Evolutionary conservation across 2,113 vertebrate species (phyloP), one percentile per base, ranked within the genome.

Genomic region (Triplophysa rosa): DNA sequence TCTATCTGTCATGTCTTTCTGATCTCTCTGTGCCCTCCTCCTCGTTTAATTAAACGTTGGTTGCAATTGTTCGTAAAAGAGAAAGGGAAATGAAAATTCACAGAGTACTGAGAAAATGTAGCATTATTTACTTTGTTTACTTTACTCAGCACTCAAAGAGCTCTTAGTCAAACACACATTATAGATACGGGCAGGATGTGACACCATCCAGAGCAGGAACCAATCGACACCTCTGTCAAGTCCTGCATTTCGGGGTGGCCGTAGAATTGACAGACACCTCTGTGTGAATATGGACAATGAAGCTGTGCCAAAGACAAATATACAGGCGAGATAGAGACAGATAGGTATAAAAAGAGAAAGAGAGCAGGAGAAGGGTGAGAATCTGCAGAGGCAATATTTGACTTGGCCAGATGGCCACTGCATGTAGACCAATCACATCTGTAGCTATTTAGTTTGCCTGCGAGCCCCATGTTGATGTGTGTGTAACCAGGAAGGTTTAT

Each of bases 371-470:
- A 77, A 91, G 89, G 90, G 90, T 86, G 89, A 88, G 72, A 88
- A 89, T 89, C 87, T 87, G 86, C 88, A 91, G 90, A 90, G 89
- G 88, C 91, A 92, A 92, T 93, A 93, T 93, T 93, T 92, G 90
- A 90, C 91, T 92, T 93, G 90, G 91, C 92, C 92, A 93, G 92
- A 93, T 92, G 92, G 92, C 87, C 89, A 85, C 77, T 90, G 85
- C 88, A 88, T 91, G 89, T 88, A 90, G 89, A 76, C 90, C 78
- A 87, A 89, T 87, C 88, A 92, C 92, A 93, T 92, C 90, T 93
- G 91, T 90, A 92, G 88, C 89, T 88, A 88, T 78, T 85, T 87
- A 71, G 64, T 73, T 80, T 74, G 68, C 82, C 82, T 84, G 90
- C 88, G 85, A 90, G 89, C 88, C 90, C 87, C 85, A 79, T 87